Conservation (phyloP, 2,888 invertebrate genomes). For the Idaea straminata region DNA sequence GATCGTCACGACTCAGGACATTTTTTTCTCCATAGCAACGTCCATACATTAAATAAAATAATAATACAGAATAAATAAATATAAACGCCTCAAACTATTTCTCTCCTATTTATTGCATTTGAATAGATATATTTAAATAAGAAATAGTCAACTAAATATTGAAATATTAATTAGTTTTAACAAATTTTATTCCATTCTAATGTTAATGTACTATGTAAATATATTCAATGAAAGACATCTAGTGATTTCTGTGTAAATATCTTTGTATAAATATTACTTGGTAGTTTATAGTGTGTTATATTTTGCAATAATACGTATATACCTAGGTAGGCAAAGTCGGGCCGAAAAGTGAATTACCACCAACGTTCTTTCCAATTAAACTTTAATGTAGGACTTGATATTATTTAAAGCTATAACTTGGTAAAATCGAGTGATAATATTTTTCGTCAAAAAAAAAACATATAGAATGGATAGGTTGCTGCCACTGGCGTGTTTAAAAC, state of each 20-base stretch:
- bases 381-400: too few relatives aligned
- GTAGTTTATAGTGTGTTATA: conserved; percentile 8
- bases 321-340: too few relatives aligned
- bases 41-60: background rate
- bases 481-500: too few relatives aligned
- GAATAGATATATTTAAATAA: background rate
- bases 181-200: background rate
- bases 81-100: background rate
- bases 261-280: conserved; percentile 14
- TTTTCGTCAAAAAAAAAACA: too few relatives aligned
- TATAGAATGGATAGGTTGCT: too few relatives aligned
- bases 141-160: background rate
- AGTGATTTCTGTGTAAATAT: conserved; percentile 21
- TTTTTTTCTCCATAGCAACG: background rate
- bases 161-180: background rate
- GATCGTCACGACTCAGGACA: background rate
- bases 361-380: too few relatives aligned
- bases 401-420: too few relatives aligned
- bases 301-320: conserved; percentile 15
- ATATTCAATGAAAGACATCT: conserved; percentile 18
- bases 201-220: conserved; percentile 6
- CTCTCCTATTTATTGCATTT: background rate
- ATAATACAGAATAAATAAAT: background rate
- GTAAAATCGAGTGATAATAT: too few relatives aligned
- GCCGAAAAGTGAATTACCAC: too few relatives aligned